Percentiles rank a stretch among this genome's conserved stretches.
These are phyloP conservation scores for Erebia epiphron DNA, from an alignment of 2,888 invertebrate species.

Conservation along the genomic window DNA sequence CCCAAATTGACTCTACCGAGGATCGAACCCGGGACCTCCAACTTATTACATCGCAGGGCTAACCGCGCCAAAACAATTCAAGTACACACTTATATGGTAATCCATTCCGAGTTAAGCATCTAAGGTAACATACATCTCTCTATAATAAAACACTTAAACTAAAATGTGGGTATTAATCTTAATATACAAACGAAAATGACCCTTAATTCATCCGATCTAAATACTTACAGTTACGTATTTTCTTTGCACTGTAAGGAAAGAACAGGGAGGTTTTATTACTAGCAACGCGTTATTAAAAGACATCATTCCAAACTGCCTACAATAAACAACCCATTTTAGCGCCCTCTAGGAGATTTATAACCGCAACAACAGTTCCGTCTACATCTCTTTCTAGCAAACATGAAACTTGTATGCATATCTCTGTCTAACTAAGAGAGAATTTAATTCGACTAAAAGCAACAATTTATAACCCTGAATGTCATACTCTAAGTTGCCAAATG, in stretches of 20 bases:
- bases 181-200: conserved; percentile 32
- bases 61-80: not conserved
- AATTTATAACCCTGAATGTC: conserved; percentile 45
- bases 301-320: conserved; percentile 62
- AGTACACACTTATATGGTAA: not conserved
- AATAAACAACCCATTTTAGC: conserved; percentile 65
- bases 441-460: conserved; percentile 54
- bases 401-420: conserved; percentile 27
- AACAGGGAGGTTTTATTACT: conserved; percentile 52
- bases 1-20: too few species aligned
- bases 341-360: conserved; percentile 43
- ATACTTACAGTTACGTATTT: conserved; percentile 33
- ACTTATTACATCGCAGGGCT: too few species aligned
- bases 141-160: conserved; percentile 39
- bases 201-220: conserved; percentile 30
- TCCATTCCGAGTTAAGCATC: not conserved
- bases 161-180: conserved; percentile 32
- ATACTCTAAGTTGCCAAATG: conserved; percentile 43
- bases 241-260: conserved; percentile 37
- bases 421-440: conserved; percentile 41
- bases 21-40: too few species aligned
- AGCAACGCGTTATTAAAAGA: conserved; percentile 43
- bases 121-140: conserved; percentile 29
- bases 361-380: conserved; percentile 27
- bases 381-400: conserved; percentile 33